These are phyloP conservation scores for Peromyscus aztecus DNA, from an alignment of 2,797 vertebrate genomes.

Conservation along the genomic window DNA sequence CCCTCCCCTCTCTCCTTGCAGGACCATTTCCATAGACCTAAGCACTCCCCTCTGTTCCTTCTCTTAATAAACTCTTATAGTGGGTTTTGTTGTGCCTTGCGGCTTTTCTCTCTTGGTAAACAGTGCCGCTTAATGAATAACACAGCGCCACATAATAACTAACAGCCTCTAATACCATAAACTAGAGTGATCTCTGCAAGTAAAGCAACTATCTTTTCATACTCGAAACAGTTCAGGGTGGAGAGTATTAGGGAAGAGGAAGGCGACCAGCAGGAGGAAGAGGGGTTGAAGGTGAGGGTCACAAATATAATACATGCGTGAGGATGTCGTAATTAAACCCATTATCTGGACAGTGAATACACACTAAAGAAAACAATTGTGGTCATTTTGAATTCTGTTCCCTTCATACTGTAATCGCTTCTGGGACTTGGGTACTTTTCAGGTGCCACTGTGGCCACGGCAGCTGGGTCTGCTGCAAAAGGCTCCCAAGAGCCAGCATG, in stretches of 20 bases:
- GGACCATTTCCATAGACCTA: no score
- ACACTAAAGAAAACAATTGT: background rate
- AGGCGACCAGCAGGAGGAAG: background rate
- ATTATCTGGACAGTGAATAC: background rate
- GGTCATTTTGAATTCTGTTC: background rate
- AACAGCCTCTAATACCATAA: background rate
- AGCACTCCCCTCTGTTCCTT: no score
- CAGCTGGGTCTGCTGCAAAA: background rate
- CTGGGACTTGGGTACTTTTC: background rate
- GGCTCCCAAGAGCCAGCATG: background rate
- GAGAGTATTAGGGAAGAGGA: background rate
- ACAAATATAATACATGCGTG: background rate
- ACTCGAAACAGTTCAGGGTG: background rate
- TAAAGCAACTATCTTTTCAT: slow-evolving; percentile 16
- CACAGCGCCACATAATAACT: no score
- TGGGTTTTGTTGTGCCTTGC: no score
- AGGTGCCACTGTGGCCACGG: background rate
- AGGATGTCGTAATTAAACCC: background rate
- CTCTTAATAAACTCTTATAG: no score
- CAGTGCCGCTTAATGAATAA: no score
- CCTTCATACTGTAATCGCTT: background rate
- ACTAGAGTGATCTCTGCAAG: background rate
- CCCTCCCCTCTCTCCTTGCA: no score
- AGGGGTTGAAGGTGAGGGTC: background rate
- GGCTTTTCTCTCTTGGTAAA: no score